Base-by-base conservation (phyloP, 1,140 invertebrate species). In the Drosophila lacteicornis region DNA sequence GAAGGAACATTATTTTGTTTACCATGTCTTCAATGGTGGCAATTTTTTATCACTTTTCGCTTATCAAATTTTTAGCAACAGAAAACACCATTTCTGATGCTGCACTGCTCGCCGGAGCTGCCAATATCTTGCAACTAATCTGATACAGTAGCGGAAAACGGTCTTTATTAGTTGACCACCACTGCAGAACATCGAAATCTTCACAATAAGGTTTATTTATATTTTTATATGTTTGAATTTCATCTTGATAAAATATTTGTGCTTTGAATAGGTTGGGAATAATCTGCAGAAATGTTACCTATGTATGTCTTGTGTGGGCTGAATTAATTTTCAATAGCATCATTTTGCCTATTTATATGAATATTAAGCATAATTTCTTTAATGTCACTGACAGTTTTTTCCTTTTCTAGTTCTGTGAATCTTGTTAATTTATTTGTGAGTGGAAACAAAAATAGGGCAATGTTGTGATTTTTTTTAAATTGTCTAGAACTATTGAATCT, bases 201-300 rank as follows among this genome's bases (percentile, higher is more conserved):
- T 49, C 22, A 30, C 27, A 6, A 30, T 30, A 30, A 30, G 27
- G 27, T 30, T 30, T 30, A 30, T 30, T 30, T 30, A 30, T 30
- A 57, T 27, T 57, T 62, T 47, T 47, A 47, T 51, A 47, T 65
- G 50, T 19, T 65, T 30, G 27, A 46, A 65, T 22, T 49, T 61
- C 13, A 17, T 62, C 38, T 3, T 30, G 22, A 62, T 27, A 42
- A 42, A 43, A 51, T 62, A 27, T 47, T 47, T 15, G 17, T 46
- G 22, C 11, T 61, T 1, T 61, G 22, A 30, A 42, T 42, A n/a
- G 47, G 47, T 51, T 62, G 9, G 25, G 27, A 27, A 51, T 40
- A 51, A 49, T 61, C 19, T 22, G 27, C 6, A 30, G 1, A 30
- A 30, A 30, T 30, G 27, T 65, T 43, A 45, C 46, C 50, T n/a